phyloP scores from a whole-genome alignment of 1,140 invertebrate genomes.

The Diuraphis noxia region DNA sequence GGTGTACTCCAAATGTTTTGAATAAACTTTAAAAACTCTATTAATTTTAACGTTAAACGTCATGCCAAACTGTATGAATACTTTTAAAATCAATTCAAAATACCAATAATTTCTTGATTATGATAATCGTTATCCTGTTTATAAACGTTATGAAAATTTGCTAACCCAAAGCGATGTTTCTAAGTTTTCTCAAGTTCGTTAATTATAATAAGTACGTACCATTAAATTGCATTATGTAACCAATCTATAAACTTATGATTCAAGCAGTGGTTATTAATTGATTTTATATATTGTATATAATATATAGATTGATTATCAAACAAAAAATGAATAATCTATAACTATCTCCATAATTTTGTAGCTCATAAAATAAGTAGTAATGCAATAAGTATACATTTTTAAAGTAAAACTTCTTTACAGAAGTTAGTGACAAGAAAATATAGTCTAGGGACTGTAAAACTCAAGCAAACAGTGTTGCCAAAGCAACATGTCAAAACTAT shows the following conservation, averaged over 20 bases:
- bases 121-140: neutral
- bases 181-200: neutral
- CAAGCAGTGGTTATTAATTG: neutral
- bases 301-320: neutral
- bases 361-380: neutral
- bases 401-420: neutral
- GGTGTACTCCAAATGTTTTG: neutral
- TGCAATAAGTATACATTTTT: neutral
- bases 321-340: neutral
- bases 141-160: neutral
- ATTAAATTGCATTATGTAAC: neutral
- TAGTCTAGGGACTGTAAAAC: neutral
- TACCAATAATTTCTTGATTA: neutral
- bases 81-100: neutral
- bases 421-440: neutral
- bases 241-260: conserved; percentile 15
- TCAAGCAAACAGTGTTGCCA: too few relatives aligned
- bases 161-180: neutral
- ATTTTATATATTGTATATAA: neutral
- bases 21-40: neutral
- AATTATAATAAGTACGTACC: neutral
- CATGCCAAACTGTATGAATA: too few relatives aligned
- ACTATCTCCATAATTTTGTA: neutral
- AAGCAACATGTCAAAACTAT: neutral
- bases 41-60: neutral